Conservation (phyloP, 2,888 invertebrate species). For the Leptarthrus brevirostris region DNA sequence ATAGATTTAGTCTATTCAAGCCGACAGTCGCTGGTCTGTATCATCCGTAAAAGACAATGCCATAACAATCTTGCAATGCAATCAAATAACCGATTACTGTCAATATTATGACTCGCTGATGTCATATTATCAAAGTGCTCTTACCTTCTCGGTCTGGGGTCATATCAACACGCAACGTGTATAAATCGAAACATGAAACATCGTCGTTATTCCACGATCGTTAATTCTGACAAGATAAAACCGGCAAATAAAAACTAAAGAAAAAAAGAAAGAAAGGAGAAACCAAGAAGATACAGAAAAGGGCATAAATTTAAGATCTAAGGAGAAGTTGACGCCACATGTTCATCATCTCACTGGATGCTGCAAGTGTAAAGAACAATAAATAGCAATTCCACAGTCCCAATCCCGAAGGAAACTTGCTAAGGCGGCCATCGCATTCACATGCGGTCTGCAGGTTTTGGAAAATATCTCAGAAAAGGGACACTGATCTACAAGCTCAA, state of each 20-base stretch:
- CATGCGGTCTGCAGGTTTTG: background rate
- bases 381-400: background rate
- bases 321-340: slow-evolving; percentile 31
- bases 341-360: slow-evolving; percentile 17
- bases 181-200: slow-evolving; percentile 27
- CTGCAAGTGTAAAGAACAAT: slow-evolving; percentile 15
- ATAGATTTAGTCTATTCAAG: background rate
- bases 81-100: slow-evolving; percentile 1
- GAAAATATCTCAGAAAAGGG: background rate
- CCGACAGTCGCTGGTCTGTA: background rate
- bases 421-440: background rate
- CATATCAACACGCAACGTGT: slow-evolving; percentile 12
- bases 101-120: slow-evolving; percentile 13
- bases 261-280: background rate
- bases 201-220: slow-evolving; percentile 10
- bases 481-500: background rate
- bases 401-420: background rate
- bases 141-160: slow-evolving; percentile 1
- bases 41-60: slow-evolving; percentile 10
- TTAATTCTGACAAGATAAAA: slow-evolving; percentile 20
- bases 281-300: background rate
- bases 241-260: background rate
- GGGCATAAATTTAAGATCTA: background rate
- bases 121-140: background rate
- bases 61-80: slow-evolving; percentile 7